A percentile compares a stretch with the other conserved stretches of the same genome.
These are phyloP conservation scores for Hydroisotoma schaefferi DNA, from an alignment of 2,888 invertebrate genomes.

Conservation along the genomic window DNA sequence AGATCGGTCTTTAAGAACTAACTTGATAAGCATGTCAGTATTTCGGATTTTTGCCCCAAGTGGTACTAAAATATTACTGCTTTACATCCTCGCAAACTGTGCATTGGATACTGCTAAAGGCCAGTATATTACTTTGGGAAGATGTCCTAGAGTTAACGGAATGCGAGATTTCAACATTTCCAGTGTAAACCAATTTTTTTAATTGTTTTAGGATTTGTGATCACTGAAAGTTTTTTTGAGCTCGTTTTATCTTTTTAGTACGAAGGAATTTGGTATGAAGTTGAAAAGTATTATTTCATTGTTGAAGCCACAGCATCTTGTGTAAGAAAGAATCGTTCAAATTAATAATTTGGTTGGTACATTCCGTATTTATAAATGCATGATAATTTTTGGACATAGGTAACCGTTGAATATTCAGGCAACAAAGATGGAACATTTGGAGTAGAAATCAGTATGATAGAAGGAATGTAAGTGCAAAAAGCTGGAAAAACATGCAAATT, in stretches of 20 bases:
- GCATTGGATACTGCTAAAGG: constrained; percentile 50
- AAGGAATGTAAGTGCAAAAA: constrained; percentile 24
- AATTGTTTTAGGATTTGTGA: background rate
- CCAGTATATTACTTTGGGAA: constrained; percentile 64
- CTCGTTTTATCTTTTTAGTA: constrained; percentile 22
- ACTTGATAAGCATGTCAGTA: too few relatives aligned
- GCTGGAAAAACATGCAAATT: background rate
- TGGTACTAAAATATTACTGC: too few relatives aligned
- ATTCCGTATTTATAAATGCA: background rate
- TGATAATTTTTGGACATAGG: constrained; percentile 6
- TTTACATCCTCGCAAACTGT: too few relatives aligned
- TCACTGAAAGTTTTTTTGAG: too few relatives aligned
- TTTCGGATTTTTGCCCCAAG: too few relatives aligned
- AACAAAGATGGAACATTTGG: constrained; percentile 34
- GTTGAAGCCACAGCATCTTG: constrained; percentile 35
- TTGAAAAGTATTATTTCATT: constrained; percentile 38
- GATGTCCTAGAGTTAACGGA: constrained; percentile 63
- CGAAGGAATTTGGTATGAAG: constrained; percentile 40
- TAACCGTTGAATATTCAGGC: constrained; percentile 2
- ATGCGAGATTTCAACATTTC: constrained; percentile 61
- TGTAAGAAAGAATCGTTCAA: constrained; percentile 11
- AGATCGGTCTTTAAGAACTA: too few relatives aligned
- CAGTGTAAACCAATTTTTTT: constrained; percentile 55
- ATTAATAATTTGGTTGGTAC: background rate
- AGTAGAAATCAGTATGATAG: constrained; percentile 27